Base-by-base conservation (phyloP, 2,888 invertebrate species). In the Vanessa cardui region DNA sequence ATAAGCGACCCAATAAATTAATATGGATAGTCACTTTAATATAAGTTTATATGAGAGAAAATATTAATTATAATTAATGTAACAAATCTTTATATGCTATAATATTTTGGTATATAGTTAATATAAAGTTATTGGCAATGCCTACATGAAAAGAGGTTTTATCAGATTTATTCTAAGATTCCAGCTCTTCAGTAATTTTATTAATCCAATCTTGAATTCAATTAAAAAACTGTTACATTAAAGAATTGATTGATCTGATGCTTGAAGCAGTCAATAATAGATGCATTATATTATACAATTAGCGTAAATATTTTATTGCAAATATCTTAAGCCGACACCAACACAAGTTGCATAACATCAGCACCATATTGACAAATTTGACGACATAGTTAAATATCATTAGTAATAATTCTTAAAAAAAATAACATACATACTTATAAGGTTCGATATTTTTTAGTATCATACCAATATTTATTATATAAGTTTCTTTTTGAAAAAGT, bases 261-360 rank as follows among this genome's bases (percentile, higher is more conserved):
- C 21, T 12, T 6, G 31, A 7, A 54, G 16, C 31, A n/a, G 8
- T 7, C 6, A 31, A 12, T 54, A 7, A 56, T 18, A 6, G 15
- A 18, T 18, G 12, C 31, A 20, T n/a, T 39, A 20, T 18, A 18
- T 39, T 39, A 31, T 3, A 56, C 39, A 39, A 56, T 39, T 18
- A 56, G 56, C 33, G 39, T 39, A 56, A 33, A 56, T 56, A 56
- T 56, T 39, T 56, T 39, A 56, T 39, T 39, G 39, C 39, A 20
- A 18, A 54, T 31, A 39, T 54, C 4, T 4, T 54, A n/a, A 56
- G 6, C 56, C 56, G 12, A 39, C 56, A 56, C 56, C 56, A 56
- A 31, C 15, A 7, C 39, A 26, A 26, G 26, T 56, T 39, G 12
- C n/a, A 52, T 26, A 26, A 52, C 16, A 33, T 18, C 39, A 39